phyloP scores from a whole-genome alignment of 2,888 invertebrate species.

The Acronicta aceris region DNA sequence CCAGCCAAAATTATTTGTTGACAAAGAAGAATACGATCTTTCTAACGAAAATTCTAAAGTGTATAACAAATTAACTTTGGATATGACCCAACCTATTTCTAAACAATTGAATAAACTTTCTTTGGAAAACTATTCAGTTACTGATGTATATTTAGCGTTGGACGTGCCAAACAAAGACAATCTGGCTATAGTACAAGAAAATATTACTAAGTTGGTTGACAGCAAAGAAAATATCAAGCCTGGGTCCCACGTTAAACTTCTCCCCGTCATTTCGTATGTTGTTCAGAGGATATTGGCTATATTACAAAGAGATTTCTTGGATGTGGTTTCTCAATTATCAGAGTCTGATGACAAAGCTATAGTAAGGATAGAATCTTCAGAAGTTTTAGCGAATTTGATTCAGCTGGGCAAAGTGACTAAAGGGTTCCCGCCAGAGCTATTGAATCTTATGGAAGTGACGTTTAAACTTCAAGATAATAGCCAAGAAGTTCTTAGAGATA shows the following conservation, averaged over 20 bases:
- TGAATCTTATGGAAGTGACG: conserved; percentile 71
- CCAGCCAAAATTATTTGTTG: conserved; percentile 77
- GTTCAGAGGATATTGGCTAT: conserved; percentile 77
- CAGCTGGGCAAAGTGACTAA: conserved; percentile 62
- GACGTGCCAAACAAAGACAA: conserved; percentile 70
- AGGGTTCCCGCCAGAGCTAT: conserved; percentile 72
- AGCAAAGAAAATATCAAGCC: conserved; percentile 44
- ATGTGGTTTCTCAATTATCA: conserved; percentile 55
- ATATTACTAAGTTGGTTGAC: conserved; percentile 56
- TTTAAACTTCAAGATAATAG: conserved; percentile 58
- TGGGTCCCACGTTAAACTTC: conserved; percentile 72
- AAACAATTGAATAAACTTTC: conserved; percentile 69
- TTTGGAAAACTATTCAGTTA: conserved; percentile 54
- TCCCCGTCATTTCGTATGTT: conserved; percentile 89
- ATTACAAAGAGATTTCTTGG: conserved; percentile 64
- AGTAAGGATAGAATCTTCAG: conserved; percentile 35
- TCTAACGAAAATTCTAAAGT: conserved; percentile 62
- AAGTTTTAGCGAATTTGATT: conserved; percentile 60
- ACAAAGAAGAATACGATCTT: conserved; percentile 69
- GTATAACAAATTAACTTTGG: conserved; percentile 68
- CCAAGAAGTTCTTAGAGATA: conserved; percentile 52
- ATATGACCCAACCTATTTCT: conserved; percentile 72
- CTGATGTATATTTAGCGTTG: conserved; percentile 66
- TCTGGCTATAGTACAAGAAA: conserved; percentile 62
- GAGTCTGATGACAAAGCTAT: conserved; percentile 34